Percentiles rank a stretch among this genome's conserved stretches.
phyloP scores from a whole-genome alignment of 1,140 invertebrate species.

The Plectrocnemia conspersa region DNA sequence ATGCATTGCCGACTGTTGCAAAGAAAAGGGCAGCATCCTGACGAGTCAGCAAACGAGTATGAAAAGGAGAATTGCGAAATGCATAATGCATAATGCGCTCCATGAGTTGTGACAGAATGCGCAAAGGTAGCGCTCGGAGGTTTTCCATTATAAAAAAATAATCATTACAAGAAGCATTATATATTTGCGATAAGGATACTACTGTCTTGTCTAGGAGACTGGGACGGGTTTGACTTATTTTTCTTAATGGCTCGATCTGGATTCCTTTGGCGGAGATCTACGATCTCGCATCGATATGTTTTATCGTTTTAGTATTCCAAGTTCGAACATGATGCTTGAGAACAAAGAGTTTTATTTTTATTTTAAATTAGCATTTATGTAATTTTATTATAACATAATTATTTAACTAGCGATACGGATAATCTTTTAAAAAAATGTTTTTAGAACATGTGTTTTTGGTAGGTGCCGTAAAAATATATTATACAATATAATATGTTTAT shows the following conservation, averaged over 20 bases:
- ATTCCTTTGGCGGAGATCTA: neutral
- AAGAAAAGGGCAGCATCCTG: constrained; percentile 3
- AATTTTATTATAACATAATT: no score
- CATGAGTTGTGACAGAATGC: constrained; percentile 13
- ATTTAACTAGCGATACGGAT: no score
- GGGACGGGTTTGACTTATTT: constrained; percentile 13
- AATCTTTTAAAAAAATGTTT: no score
- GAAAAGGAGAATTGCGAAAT: constrained; percentile 1
- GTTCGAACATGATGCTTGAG: no score
- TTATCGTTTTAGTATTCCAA: no score
- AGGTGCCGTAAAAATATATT: no score
- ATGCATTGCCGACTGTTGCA: no score
- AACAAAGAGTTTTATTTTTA: no score
- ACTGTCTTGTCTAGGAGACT: constrained; percentile 5
- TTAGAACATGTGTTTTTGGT: no score
- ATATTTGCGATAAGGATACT: constrained; percentile 1
- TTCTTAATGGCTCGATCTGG: neutral
- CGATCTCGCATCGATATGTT: no score
- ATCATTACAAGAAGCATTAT: constrained; percentile 15
- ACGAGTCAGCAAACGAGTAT: neutral
- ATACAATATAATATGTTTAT: no score
- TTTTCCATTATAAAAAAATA: constrained; percentile 5
- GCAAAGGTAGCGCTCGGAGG: neutral
- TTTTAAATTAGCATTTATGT: no score
- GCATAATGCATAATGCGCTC: constrained; percentile 8